Percentiles rank a stretch among this genome's conserved stretches.
These are phyloP conservation scores for Chaenocephalus aceratus DNA, from an alignment of 2,113 vertebrate genomes.

Conservation along the genomic window DNA sequence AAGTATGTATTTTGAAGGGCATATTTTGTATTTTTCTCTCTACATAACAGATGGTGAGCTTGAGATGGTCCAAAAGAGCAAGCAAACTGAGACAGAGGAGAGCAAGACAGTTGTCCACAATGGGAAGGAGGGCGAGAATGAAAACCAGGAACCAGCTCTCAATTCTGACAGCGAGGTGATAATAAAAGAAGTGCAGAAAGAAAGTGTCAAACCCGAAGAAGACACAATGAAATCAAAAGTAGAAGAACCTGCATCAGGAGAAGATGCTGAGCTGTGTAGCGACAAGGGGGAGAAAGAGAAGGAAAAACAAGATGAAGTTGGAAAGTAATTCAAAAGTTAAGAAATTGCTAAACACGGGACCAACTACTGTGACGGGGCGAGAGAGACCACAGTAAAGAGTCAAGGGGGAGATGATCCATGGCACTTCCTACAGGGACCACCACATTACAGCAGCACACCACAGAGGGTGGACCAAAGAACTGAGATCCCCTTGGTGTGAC, in stretches of 20 bases:
- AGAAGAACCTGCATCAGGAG: constrained; percentile 32
- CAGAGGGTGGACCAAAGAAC: constrained; percentile 81
- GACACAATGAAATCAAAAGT: constrained; percentile 22
- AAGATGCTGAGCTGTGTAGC: constrained; percentile 16
- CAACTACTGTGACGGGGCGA: constrained; percentile 79
- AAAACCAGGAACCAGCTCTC: constrained; percentile 32
- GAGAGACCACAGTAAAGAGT: constrained; percentile 73
- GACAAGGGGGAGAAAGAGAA: constrained; percentile 17
- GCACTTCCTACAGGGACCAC: constrained; percentile 78
- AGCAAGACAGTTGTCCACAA: constrained; percentile 13
- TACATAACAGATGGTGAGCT: constrained; percentile 28
- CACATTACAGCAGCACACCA: constrained; percentile 78
- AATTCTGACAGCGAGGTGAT: constrained; percentile 7
- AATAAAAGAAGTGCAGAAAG: constrained; percentile 35
- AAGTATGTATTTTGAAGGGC: not conserved
- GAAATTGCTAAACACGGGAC: constrained; percentile 67
- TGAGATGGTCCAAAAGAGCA: constrained; percentile 22
- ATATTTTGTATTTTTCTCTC: constrained; percentile 26
- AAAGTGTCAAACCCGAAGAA: constrained; percentile 54
- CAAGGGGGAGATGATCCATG: constrained; percentile 58
- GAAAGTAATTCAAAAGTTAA: constrained; percentile 54
- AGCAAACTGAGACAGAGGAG: constrained; percentile 25
- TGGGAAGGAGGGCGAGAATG: constrained; percentile 26
- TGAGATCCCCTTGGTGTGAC: constrained; percentile 75
- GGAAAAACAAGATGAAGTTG: constrained; percentile 58